These are phyloP conservation scores for Pecten maximus DNA, from an alignment of 2,888 invertebrate species.

Conservation along the genomic window DNA sequence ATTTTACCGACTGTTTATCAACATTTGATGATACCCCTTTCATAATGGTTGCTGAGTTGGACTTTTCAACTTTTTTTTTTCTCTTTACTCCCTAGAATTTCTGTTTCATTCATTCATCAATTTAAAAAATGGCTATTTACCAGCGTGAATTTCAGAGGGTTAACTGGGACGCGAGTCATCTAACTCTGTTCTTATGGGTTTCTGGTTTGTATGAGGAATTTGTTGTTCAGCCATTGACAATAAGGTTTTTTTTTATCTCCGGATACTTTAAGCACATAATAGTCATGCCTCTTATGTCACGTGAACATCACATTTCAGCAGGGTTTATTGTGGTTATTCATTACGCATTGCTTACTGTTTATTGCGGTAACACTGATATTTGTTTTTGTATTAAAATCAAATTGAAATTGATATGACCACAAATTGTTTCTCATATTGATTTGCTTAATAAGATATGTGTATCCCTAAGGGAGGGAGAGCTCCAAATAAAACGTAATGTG, in stretches of 20 bases:
- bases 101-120: conserved; percentile 33
- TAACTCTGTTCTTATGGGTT: background rate
- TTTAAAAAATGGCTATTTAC: conserved; percentile 9
- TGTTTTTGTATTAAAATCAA: too few species aligned
- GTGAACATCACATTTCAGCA: too few species aligned
- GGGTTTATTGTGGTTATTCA: too few species aligned
- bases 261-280: too few species aligned
- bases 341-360: too few species aligned
- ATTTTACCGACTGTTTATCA: background rate
- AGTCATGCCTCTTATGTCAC: too few species aligned
- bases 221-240: background rate
- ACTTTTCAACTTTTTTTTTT: background rate
- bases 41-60: background rate
- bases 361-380: too few species aligned
- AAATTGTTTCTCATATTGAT: too few species aligned
- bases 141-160: background rate
- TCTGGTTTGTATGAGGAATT: background rate
- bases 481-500: too few species aligned
- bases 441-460: too few species aligned
- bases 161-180: background rate
- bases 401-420: too few species aligned
- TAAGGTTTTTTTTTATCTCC: background rate
- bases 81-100: background rate
- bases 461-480: too few species aligned
- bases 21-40: background rate